Conservation (phyloP, 2,113 vertebrate species). For the Lampris incognitus region DNA sequence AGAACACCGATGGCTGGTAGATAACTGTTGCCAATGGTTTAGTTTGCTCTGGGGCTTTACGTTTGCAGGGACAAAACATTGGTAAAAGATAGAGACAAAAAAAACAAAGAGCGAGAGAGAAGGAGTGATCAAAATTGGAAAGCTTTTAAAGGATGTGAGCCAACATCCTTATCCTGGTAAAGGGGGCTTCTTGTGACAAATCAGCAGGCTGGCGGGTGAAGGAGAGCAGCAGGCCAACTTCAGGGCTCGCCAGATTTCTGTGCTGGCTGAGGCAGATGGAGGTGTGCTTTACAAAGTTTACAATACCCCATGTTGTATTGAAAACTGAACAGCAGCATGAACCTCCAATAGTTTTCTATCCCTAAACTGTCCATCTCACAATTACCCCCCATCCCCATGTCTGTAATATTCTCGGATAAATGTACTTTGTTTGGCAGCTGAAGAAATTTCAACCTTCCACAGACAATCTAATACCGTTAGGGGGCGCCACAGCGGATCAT, state of each 20-base stretch:
- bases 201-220: neutral
- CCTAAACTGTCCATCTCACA: no score
- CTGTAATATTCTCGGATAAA: no score
- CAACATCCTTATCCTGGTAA: conserved; percentile 11
- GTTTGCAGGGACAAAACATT: conserved; percentile 26
- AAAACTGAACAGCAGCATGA: no score
- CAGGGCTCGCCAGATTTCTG: neutral
- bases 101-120: conserved; percentile 3
- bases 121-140: conserved; percentile 22
- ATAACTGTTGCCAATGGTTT: conserved; percentile 72
- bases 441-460: no score
- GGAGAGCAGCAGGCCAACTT: neutral
- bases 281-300: no score
- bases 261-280: neutral
- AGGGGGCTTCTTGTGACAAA: conserved; percentile 17
- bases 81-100: conserved; percentile 21
- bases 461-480: no score
- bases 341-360: no score
- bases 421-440: no score
- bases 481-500: no score
- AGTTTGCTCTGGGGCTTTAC: conserved; percentile 38
- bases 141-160: conserved; percentile 25
- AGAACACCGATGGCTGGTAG: conserved; percentile 25
- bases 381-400: no score
- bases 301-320: no score